These are phyloP conservation scores for Falco columbarius DNA, from an alignment of 2,797 vertebrate species.

Conservation along the genomic window DNA sequence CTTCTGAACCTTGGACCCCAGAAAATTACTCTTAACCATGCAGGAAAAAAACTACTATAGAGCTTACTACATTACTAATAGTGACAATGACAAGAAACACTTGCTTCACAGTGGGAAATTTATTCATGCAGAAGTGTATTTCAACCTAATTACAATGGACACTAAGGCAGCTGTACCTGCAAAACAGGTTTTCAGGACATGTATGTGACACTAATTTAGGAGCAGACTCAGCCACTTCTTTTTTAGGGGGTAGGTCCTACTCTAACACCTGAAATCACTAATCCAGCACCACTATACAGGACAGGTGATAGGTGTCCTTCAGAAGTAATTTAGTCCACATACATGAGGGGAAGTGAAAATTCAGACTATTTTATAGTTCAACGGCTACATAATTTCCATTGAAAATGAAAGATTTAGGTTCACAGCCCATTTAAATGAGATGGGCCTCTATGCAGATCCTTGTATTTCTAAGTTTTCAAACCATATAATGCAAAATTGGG, in stretches of 20 bases:
- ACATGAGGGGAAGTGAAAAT: not conserved
- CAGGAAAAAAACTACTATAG: not conserved
- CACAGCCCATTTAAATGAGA: not conserved
- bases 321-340: not conserved
- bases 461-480: not conserved
- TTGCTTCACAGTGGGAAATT: not conserved
- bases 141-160: not conserved
- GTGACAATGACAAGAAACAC: not conserved
- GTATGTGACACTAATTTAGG: not conserved
- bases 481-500: not conserved
- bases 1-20: not conserved
- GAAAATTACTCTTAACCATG: not conserved
- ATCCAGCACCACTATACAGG: not conserved
- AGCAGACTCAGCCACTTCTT: not conserved
- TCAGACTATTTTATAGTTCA: not conserved
- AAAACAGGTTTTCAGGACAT: not conserved
- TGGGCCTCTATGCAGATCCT: not conserved
- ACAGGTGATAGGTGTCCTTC: not conserved
- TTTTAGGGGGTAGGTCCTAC: not conserved
- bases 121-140: not conserved
- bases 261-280: not conserved
- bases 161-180: not conserved
- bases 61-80: not conserved
- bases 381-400: fast-evolving
- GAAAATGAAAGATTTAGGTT: not conserved